Percentiles rank a stretch among this genome's conserved stretches.
These are phyloP conservation scores for Lateolabrax maculatus DNA, from an alignment of 2,797 vertebrate species.

Conservation along the genomic window DNA sequence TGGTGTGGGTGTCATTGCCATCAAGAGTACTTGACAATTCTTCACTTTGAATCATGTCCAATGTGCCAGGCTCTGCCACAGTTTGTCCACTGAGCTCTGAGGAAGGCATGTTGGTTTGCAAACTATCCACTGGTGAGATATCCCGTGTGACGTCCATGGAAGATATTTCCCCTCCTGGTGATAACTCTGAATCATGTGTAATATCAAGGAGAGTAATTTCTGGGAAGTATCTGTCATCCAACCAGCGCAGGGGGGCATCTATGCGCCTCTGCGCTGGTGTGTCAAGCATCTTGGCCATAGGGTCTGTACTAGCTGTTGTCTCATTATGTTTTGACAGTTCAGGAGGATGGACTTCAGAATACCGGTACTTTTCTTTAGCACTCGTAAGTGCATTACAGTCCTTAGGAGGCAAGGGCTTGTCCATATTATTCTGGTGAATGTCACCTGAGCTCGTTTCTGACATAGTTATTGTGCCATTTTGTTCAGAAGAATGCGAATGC, in stretches of 20 bases:
- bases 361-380: background rate
- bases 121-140: background rate
- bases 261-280: background rate
- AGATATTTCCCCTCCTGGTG: slow-evolving; percentile 23
- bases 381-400: background rate
- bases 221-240: slow-evolving; percentile 51
- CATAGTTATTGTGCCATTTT: slow-evolving; percentile 2
- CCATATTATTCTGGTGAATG: background rate
- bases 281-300: background rate
- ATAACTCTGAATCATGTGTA: slow-evolving; percentile 47
- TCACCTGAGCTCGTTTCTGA: background rate
- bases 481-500: background rate
- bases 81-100: slow-evolving; percentile 12
- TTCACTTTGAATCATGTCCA: background rate
- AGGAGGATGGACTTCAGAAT: background rate
- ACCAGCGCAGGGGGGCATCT: background rate
- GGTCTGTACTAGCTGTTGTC: background rate
- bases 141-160: slow-evolving; percentile 18
- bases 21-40: slow-evolving; percentile 37
- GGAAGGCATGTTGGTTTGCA: background rate
- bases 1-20: background rate
- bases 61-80: background rate
- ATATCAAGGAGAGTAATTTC: slow-evolving; percentile 73
- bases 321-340: background rate
- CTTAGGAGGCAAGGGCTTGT: background rate